Base-by-base conservation (phyloP, 1,140 invertebrate genomes). In the Drosophila serrata region DNA sequence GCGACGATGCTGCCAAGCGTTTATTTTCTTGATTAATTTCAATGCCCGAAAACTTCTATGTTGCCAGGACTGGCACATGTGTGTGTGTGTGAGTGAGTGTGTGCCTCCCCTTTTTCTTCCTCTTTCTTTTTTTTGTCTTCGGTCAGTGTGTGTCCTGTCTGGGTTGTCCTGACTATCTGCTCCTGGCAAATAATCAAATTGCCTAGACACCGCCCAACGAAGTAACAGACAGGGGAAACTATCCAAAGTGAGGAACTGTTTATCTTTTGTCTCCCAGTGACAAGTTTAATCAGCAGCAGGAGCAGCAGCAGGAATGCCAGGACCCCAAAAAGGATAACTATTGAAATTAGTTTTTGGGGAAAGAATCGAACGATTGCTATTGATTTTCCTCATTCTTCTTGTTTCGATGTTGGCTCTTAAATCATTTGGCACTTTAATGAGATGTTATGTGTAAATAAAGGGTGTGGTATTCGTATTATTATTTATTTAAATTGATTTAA, bases 11-110 rank as follows among this genome's bases (percentile, higher is more conserved):
- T 87, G 79, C 80, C 80, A 88, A 88, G 84, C 84, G 84, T 88
- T 88, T 88, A 88, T 85, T 88, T 88, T 88, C 84, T 88, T 88
- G 84, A 88, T 88, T 88, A 88, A 88, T 88, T 88, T 90, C 84
- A 81, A 88, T 88, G 82, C 61, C 70, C 56, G 46, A 58, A 51
- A 84, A 80, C 76, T 78, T 82, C 80, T 79, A 61, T 62, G 75
- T 70, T 72, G 69, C 64, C 33, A 43, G 39, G 49, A 33, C 48
- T 9, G 31, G 42, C 42, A 39, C 65, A 48, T 60, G 31, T 77
- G 31, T 67, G 72, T 63, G 31, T 33, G 60, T 58, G 37, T 43
- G 27, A 55, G 19, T 69, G 33, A 40, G 45, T 60, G 31, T 77
- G 39, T 67, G 67, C 7, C 42, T 72, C 42, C 65, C 69, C 69